Base-by-base conservation (phyloP, 1,140 invertebrate genomes). In the Trinorchestia longiramus region DNA sequence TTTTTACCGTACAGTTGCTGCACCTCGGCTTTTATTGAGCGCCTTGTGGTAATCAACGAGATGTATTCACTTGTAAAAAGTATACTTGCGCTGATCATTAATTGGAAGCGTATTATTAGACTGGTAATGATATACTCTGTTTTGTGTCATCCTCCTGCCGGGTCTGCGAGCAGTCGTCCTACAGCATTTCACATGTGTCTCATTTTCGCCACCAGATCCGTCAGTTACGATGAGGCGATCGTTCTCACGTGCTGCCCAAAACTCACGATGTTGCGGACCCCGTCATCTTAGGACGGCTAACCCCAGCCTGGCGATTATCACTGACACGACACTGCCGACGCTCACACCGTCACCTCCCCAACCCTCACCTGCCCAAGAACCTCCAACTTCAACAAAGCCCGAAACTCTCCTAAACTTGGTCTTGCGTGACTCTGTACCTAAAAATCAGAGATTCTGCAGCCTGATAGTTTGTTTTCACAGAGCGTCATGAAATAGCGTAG, bases 381-480 rank as follows among this genome's bases (percentile, higher is more conserved):
- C 28, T 36, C 28, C 62, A 19, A 77, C 62, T 77, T 77, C 62
- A 77, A 77, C 62, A 77, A 77, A 77, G 62, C 62, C 28, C 88
- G 41, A 91, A 91, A 91, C 41, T 91, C 88, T 91, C 43, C 88
- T 44, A 91, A 91, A 91, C 43, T 94, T 45, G 92, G 44, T 94
- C 43, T 45, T 94, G 92, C 92, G 92, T 94, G 92, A 94, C 92
- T 43, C 40, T 45, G 43, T n/a, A 94, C 92, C 92, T 94, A 43
- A 94, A 94, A 43, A 94, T 94, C 92, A 94, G 92, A 94, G 92
- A 94, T 94, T 94, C 44, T 94, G 43, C 36, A 43, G 92, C 43
- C 43, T 15, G 92, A 94, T 94, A 94, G 44, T 94, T 94, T 45
- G 43, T 45, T 45, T 94, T 45, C 44, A 94, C 17, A 94, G 92